phyloP scores from a whole-genome alignment of 2,797 vertebrate genomes.

The Gymnothorax javanicus region DNA sequence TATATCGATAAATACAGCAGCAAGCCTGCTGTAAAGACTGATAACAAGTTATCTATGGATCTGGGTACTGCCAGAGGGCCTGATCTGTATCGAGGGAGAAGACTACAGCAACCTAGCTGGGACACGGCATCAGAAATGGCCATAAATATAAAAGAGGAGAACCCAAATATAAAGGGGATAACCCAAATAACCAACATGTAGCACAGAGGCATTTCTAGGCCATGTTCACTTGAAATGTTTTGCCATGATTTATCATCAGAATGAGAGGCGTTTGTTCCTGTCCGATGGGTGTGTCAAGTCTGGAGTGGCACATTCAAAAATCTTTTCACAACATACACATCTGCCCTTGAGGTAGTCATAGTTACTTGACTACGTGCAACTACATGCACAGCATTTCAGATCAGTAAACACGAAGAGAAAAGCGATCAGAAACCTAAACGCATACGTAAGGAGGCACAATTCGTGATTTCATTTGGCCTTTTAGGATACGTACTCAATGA shows the following conservation, averaged over 20 bases:
- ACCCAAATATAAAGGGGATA: no score
- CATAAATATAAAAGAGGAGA: background rate
- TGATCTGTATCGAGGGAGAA: background rate
- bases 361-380: background rate
- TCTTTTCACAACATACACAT: background rate
- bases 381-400: background rate
- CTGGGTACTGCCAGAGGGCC: background rate
- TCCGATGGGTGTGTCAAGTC: background rate
- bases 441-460: background rate
- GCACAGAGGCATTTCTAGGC: background rate
- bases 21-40: background rate
- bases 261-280: background rate
- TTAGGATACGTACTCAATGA: background rate
- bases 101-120: background rate
- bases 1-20: background rate
- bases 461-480: background rate
- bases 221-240: background rate
- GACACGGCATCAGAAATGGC: background rate
- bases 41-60: background rate
- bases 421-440: background rate
- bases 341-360: background rate
- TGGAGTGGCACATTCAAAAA: background rate
- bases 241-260: background rate
- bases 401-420: background rate
- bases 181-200: background rate